Conservation (phyloP, 2,797 vertebrate species). For the Intellagama lesueurii region DNA sequence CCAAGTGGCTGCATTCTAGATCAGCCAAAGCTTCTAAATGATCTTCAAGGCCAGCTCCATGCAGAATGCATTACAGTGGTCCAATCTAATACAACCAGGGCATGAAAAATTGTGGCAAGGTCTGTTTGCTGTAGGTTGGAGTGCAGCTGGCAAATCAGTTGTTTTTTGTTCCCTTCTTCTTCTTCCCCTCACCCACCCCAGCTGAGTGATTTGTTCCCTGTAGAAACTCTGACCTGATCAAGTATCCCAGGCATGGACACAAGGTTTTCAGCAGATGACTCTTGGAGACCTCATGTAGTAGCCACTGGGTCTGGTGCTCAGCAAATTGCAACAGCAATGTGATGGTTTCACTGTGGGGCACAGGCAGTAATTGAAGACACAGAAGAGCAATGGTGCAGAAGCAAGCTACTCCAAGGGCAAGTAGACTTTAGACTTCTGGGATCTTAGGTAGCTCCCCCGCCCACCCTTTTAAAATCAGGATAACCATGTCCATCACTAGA, state of each 20-base stretch:
- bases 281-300: conserved; percentile 6
- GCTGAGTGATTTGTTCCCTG: neutral
- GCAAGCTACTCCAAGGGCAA: too few relatives aligned
- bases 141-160: neutral
- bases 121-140: neutral
- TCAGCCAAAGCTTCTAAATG: neutral
- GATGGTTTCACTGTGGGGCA: conserved; percentile 30
- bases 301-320: conserved; percentile 24
- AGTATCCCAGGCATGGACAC: conserved; percentile 3
- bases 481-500: too few relatives aligned
- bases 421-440: neutral
- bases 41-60: neutral
- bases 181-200: neutral
- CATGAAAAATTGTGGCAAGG: neutral
- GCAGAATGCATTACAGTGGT: neutral
- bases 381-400: conserved; percentile 3
- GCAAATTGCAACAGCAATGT: conserved; percentile 15
- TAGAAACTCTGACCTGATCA: conserved; percentile 12
- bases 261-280: neutral
- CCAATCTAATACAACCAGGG: too few relatives aligned
- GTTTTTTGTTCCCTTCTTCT: too few relatives aligned
- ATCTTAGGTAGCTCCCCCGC: neutral
- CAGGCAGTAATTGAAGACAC: neutral
- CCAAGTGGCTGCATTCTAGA: neutral
- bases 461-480: too few relatives aligned